Evolutionary conservation across 2,113 vertebrate genomes (phyloP), one percentile per base, ranked within the genome.

Genomic region (Loxodonta africana): DNA sequence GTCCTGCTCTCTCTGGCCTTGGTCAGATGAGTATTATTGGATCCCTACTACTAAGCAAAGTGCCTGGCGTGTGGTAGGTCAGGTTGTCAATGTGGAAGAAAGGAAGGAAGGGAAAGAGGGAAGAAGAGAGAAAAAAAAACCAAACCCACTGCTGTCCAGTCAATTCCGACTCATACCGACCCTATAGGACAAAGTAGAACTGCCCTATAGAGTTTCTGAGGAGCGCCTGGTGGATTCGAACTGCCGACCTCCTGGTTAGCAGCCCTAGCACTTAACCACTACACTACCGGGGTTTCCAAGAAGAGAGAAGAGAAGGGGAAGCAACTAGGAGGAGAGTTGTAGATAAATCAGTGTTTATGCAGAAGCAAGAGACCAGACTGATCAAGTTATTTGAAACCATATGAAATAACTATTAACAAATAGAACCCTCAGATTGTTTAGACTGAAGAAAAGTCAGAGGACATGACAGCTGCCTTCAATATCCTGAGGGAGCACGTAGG

Each of bases 301-400:
- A 37, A 37, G 37, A 57, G 53, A 65, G 51, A 74, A 25, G 33
- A 53, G 33, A 63, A 51, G 37, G 30, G 60, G n/a, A 74, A 18
- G 48, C 77, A 33, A 73, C 28, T 9, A 17, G 28, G 25, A 17
- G 28, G 25, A 60, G 9, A 84, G n/a, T 11, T 41, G 6, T 51
- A 74, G 73, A 57, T 88, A 74, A 86, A 65, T 78, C 71, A 69
- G 46, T n/a, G 12, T 83, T 12, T 80, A 67, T 87, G 51, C n/a
- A 88, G 84, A 74, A 93, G 73, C n/a, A 46, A 94, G 41, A 96
- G 44, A 30, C 20, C 69, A 89, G 46, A 57, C 8, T 80, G 82
- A 92, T 44, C 37, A 78, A 37, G 83, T 81, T 41, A 65, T 73
- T 46, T 33, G 60, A 91, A 94, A 33, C 80, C 48, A 28, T 30